Evolutionary conservation across 1,140 invertebrate species (phyloP).

Genomic region (Frieseomelitta varia): DNA sequence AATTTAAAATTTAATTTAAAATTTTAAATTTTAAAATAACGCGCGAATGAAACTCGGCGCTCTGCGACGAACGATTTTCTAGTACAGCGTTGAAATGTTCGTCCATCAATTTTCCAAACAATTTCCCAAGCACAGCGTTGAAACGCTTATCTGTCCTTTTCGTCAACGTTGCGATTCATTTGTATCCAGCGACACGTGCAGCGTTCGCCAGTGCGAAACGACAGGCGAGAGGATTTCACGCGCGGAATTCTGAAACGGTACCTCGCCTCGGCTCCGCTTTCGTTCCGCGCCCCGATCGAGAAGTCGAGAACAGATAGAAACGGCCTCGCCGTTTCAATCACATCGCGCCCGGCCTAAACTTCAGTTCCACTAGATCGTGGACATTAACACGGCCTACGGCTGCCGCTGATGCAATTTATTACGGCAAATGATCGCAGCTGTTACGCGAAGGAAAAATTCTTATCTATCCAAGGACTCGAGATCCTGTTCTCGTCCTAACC

Average conservation of each 20-base stretch:
- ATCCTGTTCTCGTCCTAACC: not conserved
- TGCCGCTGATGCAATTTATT: constrained; percentile 5
- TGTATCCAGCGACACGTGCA: constrained; percentile 1
- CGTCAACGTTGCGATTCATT: constrained; percentile 41
- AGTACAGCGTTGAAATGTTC: too few species aligned
- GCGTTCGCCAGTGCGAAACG: constrained; percentile 29
- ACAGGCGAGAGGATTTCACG: constrained; percentile 60
- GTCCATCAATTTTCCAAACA: not conserved
- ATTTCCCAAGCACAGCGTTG: not conserved
- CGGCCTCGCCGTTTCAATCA: not conserved
- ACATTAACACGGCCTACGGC: constrained; percentile 12
- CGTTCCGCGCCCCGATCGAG: constrained; percentile 65
- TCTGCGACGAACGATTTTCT: too few species aligned
- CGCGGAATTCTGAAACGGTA: constrained; percentile 78
- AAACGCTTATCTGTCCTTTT: not conserved
- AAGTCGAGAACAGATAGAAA: constrained; percentile 22
- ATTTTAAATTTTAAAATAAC: too few species aligned
- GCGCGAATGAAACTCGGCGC: too few species aligned
- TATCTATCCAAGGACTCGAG: not conserved
- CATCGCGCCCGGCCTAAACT: constrained; percentile 24
- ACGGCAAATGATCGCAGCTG: not conserved
- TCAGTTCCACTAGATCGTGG: constrained; percentile 21
- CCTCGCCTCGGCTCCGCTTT: constrained; percentile 57
- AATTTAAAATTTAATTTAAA: too few species aligned
- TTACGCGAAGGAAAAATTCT: not conserved